Evolutionary conservation across 2,113 vertebrate species (phyloP), one percentile per base, ranked within the genome.

Genomic region (Bujurquina vittata): DNA sequence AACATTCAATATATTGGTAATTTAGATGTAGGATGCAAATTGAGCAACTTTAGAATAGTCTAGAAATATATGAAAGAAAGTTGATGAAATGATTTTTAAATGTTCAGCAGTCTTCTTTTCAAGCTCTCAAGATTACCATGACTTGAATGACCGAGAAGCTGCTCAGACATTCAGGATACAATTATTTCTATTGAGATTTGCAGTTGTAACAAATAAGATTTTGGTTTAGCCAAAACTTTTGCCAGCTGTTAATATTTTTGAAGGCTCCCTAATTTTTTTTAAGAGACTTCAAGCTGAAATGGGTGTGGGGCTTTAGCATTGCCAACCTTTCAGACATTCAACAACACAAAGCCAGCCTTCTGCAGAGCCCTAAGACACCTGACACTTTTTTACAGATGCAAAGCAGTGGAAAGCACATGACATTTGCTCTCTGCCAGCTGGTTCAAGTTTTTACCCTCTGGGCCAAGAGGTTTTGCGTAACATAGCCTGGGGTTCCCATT

Each of bases 401-500:
- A 77, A 14, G 79, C 40, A 56, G 75, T 26, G 81, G 83, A 88
- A 73, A 76, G 80, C 61, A 77, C 75, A 31, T 74, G 79, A 40
- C 75, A 7, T n/a, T 79, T 10, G 33, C 69, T 57, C 84, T 40
- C 81, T 83, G 87, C 81, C 85, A 89, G 79, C 82, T 84, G 79
- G 74, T 87, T 87, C 72, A 78, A 54, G 87, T 81, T 83, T 89
- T 89, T 80, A 49, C 55, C 61, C 69, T 57, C 40, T 52, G 87
- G 84, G 80, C 88, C 88, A 81, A 76, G 81, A 90, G 77, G 81
- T 84, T 91, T 87, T 81, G 65, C 77, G 75, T 90, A 89, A 88
- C 87, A 85, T 67, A 77, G 90, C 79, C 90, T 82, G 81, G 46
- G 82, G 83, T 94, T 93, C 89, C 87, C 91, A 87, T 63, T 93